phyloP scores from a whole-genome alignment of 2,888 invertebrate species.

The Oscheius onirici region DNA sequence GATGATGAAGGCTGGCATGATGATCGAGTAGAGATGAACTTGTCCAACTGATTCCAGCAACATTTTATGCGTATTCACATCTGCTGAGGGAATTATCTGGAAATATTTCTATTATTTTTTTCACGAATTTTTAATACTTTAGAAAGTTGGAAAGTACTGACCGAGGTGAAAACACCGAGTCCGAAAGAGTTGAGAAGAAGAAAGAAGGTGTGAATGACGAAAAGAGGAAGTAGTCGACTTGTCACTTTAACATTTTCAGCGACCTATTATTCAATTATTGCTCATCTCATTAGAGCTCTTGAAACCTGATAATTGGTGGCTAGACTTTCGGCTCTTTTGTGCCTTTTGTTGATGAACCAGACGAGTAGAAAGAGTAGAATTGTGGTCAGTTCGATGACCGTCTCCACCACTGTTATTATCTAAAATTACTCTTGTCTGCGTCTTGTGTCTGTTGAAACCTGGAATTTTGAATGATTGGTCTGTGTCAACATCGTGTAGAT shows the following conservation, averaged over 20 bases:
- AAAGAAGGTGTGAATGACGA: constrained; percentile 12
- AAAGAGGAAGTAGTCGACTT: constrained; percentile 14
- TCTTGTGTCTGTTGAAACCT: not conserved
- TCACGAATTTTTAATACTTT: no score
- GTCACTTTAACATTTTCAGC: constrained; percentile 16
- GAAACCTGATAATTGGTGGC: not conserved
- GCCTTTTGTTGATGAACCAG: not conserved
- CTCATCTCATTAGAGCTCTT: not conserved
- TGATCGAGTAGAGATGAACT: constrained; percentile 26
- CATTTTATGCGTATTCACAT: constrained; percentile 6
- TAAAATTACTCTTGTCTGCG: not conserved
- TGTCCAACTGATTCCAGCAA: constrained; percentile 8
- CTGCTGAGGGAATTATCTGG: not conserved
- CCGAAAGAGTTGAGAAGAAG: constrained; percentile 25
- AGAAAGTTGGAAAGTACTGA: not conserved
- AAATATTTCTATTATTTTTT: not conserved
- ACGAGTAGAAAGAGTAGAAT: not conserved
- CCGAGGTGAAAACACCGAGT: not conserved
- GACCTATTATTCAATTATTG: constrained; percentile 3
- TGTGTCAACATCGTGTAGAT: constrained; percentile 27
- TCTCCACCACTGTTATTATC: not conserved
- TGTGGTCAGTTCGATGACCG: constrained; percentile 7
- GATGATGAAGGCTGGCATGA: not conserved
- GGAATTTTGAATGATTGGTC: constrained; percentile 6
- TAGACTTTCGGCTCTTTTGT: not conserved